Conservation (phyloP, 2,113 vertebrate species). For the Mustela lutreola region DNA sequence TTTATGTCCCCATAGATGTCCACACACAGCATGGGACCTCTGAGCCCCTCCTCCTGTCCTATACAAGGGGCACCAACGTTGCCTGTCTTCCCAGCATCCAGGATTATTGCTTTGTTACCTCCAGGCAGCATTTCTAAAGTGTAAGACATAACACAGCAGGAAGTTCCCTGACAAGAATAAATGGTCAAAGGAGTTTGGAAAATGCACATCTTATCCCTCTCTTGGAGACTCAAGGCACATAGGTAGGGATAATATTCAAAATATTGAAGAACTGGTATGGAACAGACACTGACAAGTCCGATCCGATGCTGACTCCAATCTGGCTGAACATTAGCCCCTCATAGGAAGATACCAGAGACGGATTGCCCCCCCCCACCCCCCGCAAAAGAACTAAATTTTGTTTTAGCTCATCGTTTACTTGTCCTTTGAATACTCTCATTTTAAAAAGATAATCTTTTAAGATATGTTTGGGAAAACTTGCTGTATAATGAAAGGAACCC, state of each 20-base stretch:
- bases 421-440: background rate
- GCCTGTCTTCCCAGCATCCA: background rate
- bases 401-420: background rate
- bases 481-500: background rate
- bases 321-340: background rate
- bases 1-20: background rate
- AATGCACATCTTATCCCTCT: background rate
- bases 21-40: background rate
- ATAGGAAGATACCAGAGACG: background rate
- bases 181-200: background rate
- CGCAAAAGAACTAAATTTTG: background rate
- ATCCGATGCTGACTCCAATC: accelerated
- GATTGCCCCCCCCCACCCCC: too few relatives aligned
- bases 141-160: background rate
- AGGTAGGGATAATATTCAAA: accelerated
- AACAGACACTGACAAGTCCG: background rate
- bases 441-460: background rate
- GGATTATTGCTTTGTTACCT: background rate
- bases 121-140: background rate
- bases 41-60: background rate
- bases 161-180: background rate
- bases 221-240: background rate
- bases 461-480: conserved; percentile 27
- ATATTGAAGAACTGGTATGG: accelerated
- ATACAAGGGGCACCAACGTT: accelerated